Base-by-base conservation (phyloP, 2,888 invertebrate species). In the Ormyrus rosae region DNA sequence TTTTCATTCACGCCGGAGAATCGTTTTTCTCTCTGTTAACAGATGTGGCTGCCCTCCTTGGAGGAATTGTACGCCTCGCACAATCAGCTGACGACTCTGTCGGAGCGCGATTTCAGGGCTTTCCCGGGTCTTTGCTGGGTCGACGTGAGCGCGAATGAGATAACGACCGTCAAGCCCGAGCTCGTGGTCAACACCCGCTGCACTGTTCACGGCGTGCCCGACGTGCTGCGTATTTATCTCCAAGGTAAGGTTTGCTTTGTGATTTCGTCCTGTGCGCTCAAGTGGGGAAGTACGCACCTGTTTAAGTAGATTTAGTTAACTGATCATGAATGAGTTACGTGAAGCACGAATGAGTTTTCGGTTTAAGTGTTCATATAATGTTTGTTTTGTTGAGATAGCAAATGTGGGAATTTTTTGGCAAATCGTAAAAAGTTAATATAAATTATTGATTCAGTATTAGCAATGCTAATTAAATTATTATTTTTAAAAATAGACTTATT, bases 51-150 rank as follows among this genome's bases (percentile, higher is more conserved):
- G 85, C 96, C 96, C 34, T 93, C 94, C 56, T 90, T 97, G 84
- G 95, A 95, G 89, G 94, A 95, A 85, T 90, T 97, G 77, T 93
- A 95, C 84, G 96, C 95, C 0, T 95, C 95, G 76, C 94, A 95
- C 88, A 97, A 97, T 89, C 94, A 94, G 83, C 92, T 97, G 70
- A 84, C 89, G 7, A 95, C 94, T 5, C 91, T 93, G 65, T 91
- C 96, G 85, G 95, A 96, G 82, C 94, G 94, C 86, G 96, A 96
- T 89, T 96, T 96, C 90, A 95, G 96, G 85, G 96, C 96, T 0
- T 91, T 96, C 82, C 96, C 96, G 0, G 94, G 95, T 2, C 92
- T 97, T 8, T 97, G 96, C 87, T 93, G 94, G 89, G 96, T 96
- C 3, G 96, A 96, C 90, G 91, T 97, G 64, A 95, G 95, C 4